These are phyloP conservation scores for Callospermophilus lateralis DNA, from an alignment of 2,113 vertebrate species.

Conservation along the genomic window DNA sequence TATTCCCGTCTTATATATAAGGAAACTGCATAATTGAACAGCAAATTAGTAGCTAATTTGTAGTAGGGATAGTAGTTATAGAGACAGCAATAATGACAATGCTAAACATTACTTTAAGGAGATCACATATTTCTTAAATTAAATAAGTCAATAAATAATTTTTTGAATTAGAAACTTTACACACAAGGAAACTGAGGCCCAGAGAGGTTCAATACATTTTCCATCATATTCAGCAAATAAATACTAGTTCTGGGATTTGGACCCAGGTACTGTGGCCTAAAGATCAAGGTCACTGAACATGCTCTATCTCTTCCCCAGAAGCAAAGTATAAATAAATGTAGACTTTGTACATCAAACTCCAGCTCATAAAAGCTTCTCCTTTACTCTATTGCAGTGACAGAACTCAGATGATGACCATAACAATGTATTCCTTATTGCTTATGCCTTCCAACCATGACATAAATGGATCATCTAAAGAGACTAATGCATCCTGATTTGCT, in stretches of 20 bases:
- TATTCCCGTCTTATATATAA: neutral
- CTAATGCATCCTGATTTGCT: neutral
- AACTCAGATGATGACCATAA: neutral
- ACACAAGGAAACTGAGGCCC: neutral
- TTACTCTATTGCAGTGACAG: neutral
- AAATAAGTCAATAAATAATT: neutral
- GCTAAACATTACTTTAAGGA: neutral
- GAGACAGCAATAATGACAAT: neutral
- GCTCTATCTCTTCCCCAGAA: neutral
- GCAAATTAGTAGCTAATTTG: neutral
- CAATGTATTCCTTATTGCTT: neutral
- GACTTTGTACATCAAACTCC: neutral
- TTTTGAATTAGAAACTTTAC: constrained; percentile 13
- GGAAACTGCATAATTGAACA: neutral
- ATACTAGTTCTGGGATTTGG: neutral
- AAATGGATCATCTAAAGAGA: neutral
- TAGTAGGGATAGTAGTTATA: neutral
- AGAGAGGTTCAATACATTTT: neutral
- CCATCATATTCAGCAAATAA: neutral
- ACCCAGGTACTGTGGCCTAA: neutral
- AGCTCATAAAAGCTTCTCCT: neutral
- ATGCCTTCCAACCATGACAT: neutral
- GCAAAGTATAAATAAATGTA: neutral
- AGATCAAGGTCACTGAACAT: neutral
- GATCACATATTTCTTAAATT: neutral